Base-by-base conservation (phyloP, 2,888 invertebrate genomes). In the Helleia helle region DNA sequence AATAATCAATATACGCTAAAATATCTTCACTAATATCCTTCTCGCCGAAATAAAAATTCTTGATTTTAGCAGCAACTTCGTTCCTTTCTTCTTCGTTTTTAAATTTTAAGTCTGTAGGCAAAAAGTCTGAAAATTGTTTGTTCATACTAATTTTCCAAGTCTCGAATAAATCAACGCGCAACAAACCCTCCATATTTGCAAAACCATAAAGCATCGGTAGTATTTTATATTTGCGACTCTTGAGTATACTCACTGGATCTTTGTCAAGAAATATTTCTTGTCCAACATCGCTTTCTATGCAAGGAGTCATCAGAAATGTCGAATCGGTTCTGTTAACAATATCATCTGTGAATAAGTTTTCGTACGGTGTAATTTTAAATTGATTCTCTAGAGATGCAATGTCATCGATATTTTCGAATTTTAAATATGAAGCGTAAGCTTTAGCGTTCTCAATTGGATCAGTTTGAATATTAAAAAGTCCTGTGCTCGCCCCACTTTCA, bases 1-100 rank as follows among this genome's bases (percentile, higher is more conserved):
- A 56, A 26, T 55, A 71, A 30, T 58, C 28, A 4, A 55, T 40
- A 25, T 46, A 67, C 3, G 40, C 8, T n/a, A 57, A 27, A 34
- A 60, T 27, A 11, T 41, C 58, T 0, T 49, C 45, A 11, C 48
- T 46, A 5, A 70, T 46, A 2, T 46, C 29, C 7, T 53, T 26
- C n/a, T 55, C 44, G 4, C 64, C 66, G 46, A 70, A 71, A 49
- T 67, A 68, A 49, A 63, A 65, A n/a, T 58, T 37, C 47, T 63
- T 67, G 1, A 63, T 46, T 38, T 42, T 43, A 17, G 46, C 39
- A 2, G 54, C 53, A 1, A 64, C 43, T 38, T 46, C 36, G 27
- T 58, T 44, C 40, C 44, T 65, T 46, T 67, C 52, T 1, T 49
- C 44, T 0, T 60, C 48, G 29, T 39, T 55, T 5, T 57, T 40